Conservation (phyloP, 1,140 invertebrate species). For the Platyscapa corneri region DNA sequence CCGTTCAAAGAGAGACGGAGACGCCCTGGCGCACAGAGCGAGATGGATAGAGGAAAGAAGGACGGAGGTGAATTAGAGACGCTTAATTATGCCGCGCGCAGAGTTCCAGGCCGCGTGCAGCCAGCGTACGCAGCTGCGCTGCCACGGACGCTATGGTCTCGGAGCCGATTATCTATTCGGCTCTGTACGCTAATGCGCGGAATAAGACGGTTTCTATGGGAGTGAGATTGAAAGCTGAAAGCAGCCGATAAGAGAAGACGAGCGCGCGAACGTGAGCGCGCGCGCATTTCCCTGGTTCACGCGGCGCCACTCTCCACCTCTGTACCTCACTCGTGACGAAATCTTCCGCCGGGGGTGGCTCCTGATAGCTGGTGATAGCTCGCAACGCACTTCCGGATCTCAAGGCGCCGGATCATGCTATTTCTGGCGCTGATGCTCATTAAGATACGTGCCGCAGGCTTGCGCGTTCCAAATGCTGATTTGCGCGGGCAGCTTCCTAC, state of each 20-base stretch:
- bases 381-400: slow-evolving; percentile 13
- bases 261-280: no score
- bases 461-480: background rate
- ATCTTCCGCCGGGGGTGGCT: background rate
- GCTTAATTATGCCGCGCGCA: slow-evolving; percentile 60
- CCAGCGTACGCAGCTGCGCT: background rate
- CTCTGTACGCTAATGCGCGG: slow-evolving; percentile 12
- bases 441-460: slow-evolving; percentile 12
- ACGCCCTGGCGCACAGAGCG: background rate
- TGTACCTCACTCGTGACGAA: background rate
- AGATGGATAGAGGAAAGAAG: slow-evolving; percentile 33
- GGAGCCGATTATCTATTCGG: background rate
- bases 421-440: slow-evolving; percentile 30
- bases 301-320: background rate
- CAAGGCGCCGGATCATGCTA: background rate
- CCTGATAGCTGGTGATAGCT: background rate
- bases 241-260: slow-evolving; percentile 53
- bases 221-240: slow-evolving; percentile 53
- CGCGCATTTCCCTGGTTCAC: background rate
- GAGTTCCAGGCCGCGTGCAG: background rate
- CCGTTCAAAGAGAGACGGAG: slow-evolving; percentile 36
- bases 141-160: background rate
- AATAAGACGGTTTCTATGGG: slow-evolving; percentile 48
- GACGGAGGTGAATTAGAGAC: slow-evolving; percentile 60
- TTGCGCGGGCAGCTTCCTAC: background rate